Evolutionary conservation across 2,888 invertebrate species (phyloP), one percentile per base, ranked within the genome.

Genomic region (Cosmia pyralina): DNA sequence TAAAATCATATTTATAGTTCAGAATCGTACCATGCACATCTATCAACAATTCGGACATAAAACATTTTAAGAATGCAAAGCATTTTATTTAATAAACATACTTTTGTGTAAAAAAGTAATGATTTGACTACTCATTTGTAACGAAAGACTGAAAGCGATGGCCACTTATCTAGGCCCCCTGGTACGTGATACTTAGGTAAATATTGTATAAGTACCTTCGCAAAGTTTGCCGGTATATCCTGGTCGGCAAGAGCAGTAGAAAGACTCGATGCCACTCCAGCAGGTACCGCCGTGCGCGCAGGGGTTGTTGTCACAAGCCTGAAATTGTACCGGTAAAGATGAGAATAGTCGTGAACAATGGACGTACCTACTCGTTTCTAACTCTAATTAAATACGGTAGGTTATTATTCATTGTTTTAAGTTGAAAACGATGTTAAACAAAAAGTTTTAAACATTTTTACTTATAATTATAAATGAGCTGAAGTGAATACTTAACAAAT

Each of bases 221-320:
- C 98, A 98, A 85, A 97, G 97, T 89, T 97, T 97, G 53, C 98
- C 98, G 3, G 97, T 97, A 90, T 97, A 98, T 11, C 98, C 98
- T 15, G 98, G 97, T 66, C 97, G 96, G 90, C 98, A 98, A 69
- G 97, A 97, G 92, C 98, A 98, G 91, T 97, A 97, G 94, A 97
- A 98, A 11, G 97, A 97, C 89, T 97, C 97, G 73, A 97, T 96
- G 83, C 97, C 97, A 87, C 97, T 97, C 98, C 98, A 98, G 92
- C 98, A 98, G 62, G 98, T 98, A 69, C 98, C 98, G 50, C 98
- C 98, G 90, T 98, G 97, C 63, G 97, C 97, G 90, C 98, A 98
- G 0, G 97, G 98, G 90, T 97, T 97, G 83, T 97, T 97, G 88
- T 97, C 97, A 92, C 98, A 98, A 60, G 97, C 97, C 97, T 98